Base-by-base conservation (phyloP, 2,797 vertebrate species). In the Myripristis jacobus region DNA sequence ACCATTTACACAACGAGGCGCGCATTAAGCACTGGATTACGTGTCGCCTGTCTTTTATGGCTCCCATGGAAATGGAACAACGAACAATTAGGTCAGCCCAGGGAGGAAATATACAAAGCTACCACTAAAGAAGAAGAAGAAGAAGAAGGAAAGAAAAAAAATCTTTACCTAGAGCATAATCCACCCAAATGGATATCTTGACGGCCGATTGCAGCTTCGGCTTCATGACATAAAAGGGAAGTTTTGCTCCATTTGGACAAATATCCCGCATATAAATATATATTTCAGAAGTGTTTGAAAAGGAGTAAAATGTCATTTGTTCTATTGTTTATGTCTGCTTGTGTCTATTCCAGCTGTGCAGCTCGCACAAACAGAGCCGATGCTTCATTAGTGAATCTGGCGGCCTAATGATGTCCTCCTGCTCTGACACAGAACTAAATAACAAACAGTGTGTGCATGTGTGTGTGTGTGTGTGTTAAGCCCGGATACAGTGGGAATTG, bases 381-480 rank as follows among this genome's bases (percentile, higher is more conserved):
- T 34, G 36, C 66, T 55, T 60, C 46, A 55, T 3, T 4, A 47
- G 54, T 52, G 72, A 75, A 50, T 60, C 50, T 34, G 22, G 11
- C 54, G 2, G 54, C 31, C 52, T 80, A 79, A 85, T 81, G 79
- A 83, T 52, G 63, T 55, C 51, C 29, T 48, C 52, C 57, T 76
- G 12, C 16, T 22, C 6, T 25, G 34, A 25, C 24, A 15, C 8
- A 7, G 8, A 51, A 24, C 10, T 22, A 15, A 44, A 46, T 34
- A 27, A 36, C 27, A 6, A 27, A 36, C 27, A 6, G 16, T n/a
- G 24, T 19, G 54, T 19, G 19, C 9, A 31, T 19, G 54, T 56
- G 31, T 21, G 29, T 36, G 31, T 56, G 29, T 56, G n/a, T 55
- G 4, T 38, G 1, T 36, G 31, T 65, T 53, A 18, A 47, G 9